Base-by-base conservation (phyloP, 2,888 invertebrate genomes). In the Pyrgus malvae region DNA sequence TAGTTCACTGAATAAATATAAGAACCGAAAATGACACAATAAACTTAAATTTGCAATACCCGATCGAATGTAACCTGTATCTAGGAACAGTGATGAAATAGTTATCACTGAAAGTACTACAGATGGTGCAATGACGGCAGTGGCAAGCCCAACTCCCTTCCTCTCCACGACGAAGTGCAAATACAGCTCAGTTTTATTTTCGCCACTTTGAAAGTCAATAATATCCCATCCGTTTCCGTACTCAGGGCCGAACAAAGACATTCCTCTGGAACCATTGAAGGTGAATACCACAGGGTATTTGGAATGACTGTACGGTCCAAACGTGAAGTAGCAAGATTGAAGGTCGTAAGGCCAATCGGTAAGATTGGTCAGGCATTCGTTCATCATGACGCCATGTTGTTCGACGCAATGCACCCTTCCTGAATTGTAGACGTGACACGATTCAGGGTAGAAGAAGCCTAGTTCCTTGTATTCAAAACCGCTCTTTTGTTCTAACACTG, bases 321-420 rank as follows among this genome's bases (percentile, higher is more conserved):
- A 68, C 21, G 60, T 62, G 8, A 73, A 48, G 0, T 57, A 57
- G 38, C 80, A 81, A 9, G 62, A 61, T 45, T 75, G 71, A 0
- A 58, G 54, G 23, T 76, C 74, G 38, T 72, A 72, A 0, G 80
- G 73, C 76, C 80, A 81, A 6, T 76, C 58, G 23, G n/a, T n/a
- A n/a, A n/a, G n/a, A n/a, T n/a, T n/a, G n/a, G n/a, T n/a, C 0
- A 27, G n/a, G n/a, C n/a, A n/a, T n/a, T n/a, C n/a, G n/a, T n/a
- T n/a, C n/a, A n/a, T n/a, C n/a, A n/a, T n/a, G n/a, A n/a, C n/a
- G n/a, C n/a, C n/a, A n/a, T n/a, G n/a, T n/a, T n/a, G n/a, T 0
- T n/a, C n/a, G n/a, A n/a, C n/a, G n/a, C n/a, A n/a, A n/a, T n/a
- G n/a, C n/a, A n/a, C n/a, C n/a, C n/a, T n/a, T n/a, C n/a, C n/a